Evolutionary conservation across 2,797 vertebrate genomes (phyloP).

Genomic region (Chrysocyon brachyurus): DNA sequence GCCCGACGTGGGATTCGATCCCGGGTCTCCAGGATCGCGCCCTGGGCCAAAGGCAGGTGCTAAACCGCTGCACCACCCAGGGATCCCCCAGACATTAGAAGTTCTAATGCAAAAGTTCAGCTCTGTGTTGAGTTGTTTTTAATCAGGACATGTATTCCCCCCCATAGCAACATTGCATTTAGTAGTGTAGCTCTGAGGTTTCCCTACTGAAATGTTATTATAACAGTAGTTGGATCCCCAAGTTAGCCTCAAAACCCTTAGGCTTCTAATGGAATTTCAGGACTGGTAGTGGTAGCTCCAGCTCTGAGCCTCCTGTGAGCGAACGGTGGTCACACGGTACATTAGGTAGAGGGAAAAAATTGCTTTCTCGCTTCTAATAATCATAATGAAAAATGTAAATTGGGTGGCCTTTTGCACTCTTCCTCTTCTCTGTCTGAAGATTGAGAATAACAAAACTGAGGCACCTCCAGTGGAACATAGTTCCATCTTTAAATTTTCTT

Average conservation of each 20-base stretch:
- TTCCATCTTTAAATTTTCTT: not conserved
- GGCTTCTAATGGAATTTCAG: not conserved
- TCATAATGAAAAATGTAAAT: constrained; percentile 35
- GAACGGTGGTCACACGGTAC: not conserved
- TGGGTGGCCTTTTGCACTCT: not conserved
- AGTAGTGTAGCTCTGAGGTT: not conserved
- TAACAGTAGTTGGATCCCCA: not conserved
- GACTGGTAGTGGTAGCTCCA: not conserved
- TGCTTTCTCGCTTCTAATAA: not conserved
- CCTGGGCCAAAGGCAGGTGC: too few species aligned
- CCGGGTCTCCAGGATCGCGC: too few species aligned
- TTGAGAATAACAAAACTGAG: not conserved
- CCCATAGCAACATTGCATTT: not conserved
- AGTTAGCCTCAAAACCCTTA: not conserved
- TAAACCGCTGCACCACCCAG: too few species aligned
- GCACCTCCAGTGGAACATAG: not conserved
- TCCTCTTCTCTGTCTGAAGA: not conserved
- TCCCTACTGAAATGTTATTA: not conserved
- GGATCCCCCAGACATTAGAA: not conserved
- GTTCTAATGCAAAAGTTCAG: not conserved
- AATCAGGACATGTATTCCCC: not conserved
- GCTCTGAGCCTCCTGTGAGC: constrained; percentile 10
- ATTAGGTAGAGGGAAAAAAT: not conserved
- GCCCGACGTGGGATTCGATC: too few species aligned
- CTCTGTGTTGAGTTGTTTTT: not conserved